A percentile compares a stretch with the other conserved stretches of the same genome.
phyloP scores from a whole-genome alignment of 2,797 vertebrate species.

The Antennarius maculatus region DNA sequence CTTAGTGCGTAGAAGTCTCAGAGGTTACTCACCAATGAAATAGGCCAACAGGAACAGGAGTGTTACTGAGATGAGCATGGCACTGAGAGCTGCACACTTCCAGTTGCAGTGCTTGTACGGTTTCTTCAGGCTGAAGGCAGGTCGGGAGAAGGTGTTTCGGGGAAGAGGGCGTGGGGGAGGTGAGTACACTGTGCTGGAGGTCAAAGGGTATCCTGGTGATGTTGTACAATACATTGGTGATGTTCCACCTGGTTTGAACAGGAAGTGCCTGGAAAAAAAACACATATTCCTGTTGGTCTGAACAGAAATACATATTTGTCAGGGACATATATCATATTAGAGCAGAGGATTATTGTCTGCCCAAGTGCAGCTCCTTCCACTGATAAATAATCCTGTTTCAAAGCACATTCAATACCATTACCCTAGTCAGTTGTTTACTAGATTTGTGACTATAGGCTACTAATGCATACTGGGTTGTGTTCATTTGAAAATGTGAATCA shows the following conservation, averaged over 20 bases:
- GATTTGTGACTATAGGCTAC: slow-evolving; percentile 39
- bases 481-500: slow-evolving; percentile 63
- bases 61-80: slow-evolving; percentile 93
- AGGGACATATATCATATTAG: slow-evolving; percentile 3
- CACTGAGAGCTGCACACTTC: slow-evolving; percentile 97
- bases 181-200: slow-evolving; percentile 98
- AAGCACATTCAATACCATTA: slow-evolving; percentile 59
- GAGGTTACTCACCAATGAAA: slow-evolving; percentile 90
- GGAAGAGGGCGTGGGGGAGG: slow-evolving; percentile 96
- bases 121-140: slow-evolving; percentile 98
- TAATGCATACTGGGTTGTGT: slow-evolving; percentile 35
- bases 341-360: slow-evolving; percentile 22
- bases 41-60: slow-evolving; percentile 95
- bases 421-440: slow-evolving; percentile 56
- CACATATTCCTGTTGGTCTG: slow-evolving; percentile 23
- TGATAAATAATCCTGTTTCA: slow-evolving; percentile 54
- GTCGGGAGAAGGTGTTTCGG: slow-evolving; percentile 93
- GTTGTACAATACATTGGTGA: slow-evolving; percentile 98
- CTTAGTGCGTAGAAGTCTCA: slow-evolving; percentile 9
- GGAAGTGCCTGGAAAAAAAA: slow-evolving; percentile 89
- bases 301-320: background rate
- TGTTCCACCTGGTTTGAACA: slow-evolving; percentile 98
- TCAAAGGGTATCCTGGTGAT: slow-evolving; percentile 96
- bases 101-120: slow-evolving; percentile 98
- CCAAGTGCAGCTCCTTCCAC: slow-evolving; percentile 40